Base-by-base conservation (phyloP, 2,888 invertebrate genomes). In the Rhamnusium bicolor region DNA sequence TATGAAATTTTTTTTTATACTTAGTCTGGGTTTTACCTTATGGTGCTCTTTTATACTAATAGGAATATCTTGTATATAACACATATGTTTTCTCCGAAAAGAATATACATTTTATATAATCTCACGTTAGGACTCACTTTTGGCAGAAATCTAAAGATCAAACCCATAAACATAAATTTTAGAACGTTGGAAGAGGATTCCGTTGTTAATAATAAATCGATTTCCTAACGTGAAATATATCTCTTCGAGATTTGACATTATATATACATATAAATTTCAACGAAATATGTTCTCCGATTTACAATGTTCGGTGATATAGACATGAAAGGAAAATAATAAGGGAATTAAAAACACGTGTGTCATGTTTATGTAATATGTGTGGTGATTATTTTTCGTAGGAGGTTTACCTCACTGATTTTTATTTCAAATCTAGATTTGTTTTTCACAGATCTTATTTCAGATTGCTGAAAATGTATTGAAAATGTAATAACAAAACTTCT, bases 201-300 rank as follows among this genome's bases (percentile, higher is more conserved):
- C 27, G 24, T n/a, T 54, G 54, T 24, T 54, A 54, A 54, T 54
- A 54, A 14, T 10, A 24, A 21, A 54, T 54, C 54, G 54, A 54
- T 54, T 54, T 54, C 54, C 21, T 27, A 24, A 54, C 6, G 21
- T 12, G 19, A 24, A 21, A 54, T 10, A 54, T 21, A 24, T n/a
- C n/a, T n/a, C n/a, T n/a, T 19, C 19, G 16, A 49, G 18, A 53
- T 53, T 16, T n/a, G 24, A 24, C n/a, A 19, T 53, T 53, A 24
- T 24, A 54, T 24, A 24, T n/a, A 24, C 24, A 54, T 21, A 6
- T 54, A 4, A 27, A n/a, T 24, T 24, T 12, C 21, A 24, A n/a
- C 24, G 54, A 27, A 54, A 54, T 54, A 24, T 27, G n/a, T 40
- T 40, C n/a, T 4, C n/a, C 40, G 40, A 40, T 54, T 19, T 54